A percentile compares a stretch with the other conserved stretches of the same genome.
Conservation (phyloP, 2,888 invertebrate genomes). For the Tubiluchus corallicola region DNA sequence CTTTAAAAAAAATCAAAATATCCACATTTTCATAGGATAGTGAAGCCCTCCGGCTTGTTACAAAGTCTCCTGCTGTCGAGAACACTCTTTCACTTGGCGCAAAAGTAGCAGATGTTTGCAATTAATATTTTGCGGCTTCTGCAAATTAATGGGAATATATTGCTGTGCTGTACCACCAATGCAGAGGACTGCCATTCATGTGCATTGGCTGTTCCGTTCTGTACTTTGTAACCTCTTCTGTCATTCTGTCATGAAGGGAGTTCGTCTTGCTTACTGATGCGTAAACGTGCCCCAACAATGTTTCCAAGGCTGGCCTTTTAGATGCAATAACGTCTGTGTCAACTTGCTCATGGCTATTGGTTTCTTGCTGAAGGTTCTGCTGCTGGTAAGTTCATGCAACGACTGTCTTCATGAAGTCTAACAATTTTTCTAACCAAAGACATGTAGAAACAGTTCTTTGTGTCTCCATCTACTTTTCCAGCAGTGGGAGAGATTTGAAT, state of each 20-base stretch:
- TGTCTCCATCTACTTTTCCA: too few relatives aligned
- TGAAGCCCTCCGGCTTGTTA: neutral
- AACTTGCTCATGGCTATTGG: too few relatives aligned
- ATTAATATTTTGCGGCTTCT: neutral
- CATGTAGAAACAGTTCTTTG: too few relatives aligned
- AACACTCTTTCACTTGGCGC: neutral
- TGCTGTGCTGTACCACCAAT: neutral
- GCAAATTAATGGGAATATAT: neutral
- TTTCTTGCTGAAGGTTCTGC: too few relatives aligned
- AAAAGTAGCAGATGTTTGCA: neutral
- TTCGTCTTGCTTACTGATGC: neutral
- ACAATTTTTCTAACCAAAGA: too few relatives aligned
- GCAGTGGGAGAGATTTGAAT: neutral
- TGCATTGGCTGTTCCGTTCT: neutral
- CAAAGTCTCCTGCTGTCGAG: neutral
- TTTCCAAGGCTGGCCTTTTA: neutral
- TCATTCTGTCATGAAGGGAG: too few relatives aligned
- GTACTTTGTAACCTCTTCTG: neutral
- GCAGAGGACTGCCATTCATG: neutral
- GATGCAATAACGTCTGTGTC: too few relatives aligned
- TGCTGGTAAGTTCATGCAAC: too few relatives aligned
- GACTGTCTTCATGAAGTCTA: too few relatives aligned
- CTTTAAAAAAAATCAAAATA: neutral
- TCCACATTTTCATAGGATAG: neutral
- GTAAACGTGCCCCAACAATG: neutral